A percentile compares a stretch with the other conserved stretches of the same genome.
phyloP scores from a whole-genome alignment of 2,888 invertebrate species.

The Salticus scenicus region DNA sequence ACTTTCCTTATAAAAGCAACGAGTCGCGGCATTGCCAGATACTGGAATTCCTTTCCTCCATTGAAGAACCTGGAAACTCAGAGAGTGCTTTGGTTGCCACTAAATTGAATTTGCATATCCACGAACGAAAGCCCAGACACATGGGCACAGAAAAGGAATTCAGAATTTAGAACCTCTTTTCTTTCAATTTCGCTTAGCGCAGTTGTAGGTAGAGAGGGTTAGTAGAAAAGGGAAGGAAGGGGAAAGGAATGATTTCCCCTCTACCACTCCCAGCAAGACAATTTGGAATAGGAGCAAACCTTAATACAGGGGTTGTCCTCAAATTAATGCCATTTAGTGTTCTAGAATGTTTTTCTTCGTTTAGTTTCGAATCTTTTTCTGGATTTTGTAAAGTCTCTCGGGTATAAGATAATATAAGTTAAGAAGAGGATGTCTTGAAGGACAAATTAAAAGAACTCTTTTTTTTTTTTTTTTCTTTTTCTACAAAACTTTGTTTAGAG shows the following conservation, averaged over 20 bases:
- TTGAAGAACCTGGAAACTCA: constrained; percentile 29
- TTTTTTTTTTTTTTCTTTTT: too few relatives aligned
- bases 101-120: constrained; percentile 68
- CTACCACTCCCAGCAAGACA: constrained; percentile 32
- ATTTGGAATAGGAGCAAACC: constrained; percentile 42
- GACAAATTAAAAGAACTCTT: background rate
- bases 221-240: background rate
- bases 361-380: constrained; percentile 28
- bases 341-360: constrained; percentile 38
- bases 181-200: constrained; percentile 67
- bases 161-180: constrained; percentile 48
- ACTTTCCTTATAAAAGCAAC: constrained; percentile 16
- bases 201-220: constrained; percentile 47
- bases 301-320: constrained; percentile 55
- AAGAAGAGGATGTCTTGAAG: background rate
- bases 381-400: background rate
- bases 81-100: constrained; percentile 57
- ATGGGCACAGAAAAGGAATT: constrained; percentile 64
- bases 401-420: background rate
- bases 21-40: constrained; percentile 5
- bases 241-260: background rate
- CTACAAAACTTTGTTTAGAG: too few relatives aligned
- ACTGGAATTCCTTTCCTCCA: constrained; percentile 30
- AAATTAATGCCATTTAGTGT: constrained; percentile 62
- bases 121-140: constrained; percentile 48